Conservation (phyloP, 1,140 invertebrate genomes). For the Aporrectodea caliginosa region DNA sequence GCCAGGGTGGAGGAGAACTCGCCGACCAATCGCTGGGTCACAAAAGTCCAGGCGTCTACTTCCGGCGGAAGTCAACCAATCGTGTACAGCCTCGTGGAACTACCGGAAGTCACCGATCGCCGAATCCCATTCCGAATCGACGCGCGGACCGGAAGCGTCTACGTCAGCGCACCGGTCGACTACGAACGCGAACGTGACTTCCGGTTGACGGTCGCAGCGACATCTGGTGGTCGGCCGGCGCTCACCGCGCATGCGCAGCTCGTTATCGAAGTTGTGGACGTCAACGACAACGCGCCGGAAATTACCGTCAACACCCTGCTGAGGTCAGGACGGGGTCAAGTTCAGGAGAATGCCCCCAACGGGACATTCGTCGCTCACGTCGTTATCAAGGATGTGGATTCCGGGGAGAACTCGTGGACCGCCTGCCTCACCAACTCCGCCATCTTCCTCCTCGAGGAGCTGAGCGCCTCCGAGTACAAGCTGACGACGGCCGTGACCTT, state of each 20-base stretch:
- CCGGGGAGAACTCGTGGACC: constrained; percentile 1
- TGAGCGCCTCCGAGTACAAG: constrained; percentile 20
- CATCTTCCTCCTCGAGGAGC: neutral
- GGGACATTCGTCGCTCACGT: constrained; percentile 28
- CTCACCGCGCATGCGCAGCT: neutral
- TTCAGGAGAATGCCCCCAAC: constrained; percentile 11
- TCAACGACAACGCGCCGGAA: constrained; percentile 27
- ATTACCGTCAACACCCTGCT: constrained; percentile 20
- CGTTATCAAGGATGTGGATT: constrained; percentile 13
- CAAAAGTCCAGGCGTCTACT: constrained; percentile 74
- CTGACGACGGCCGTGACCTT: constrained; percentile 64
- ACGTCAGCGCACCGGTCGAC: constrained; percentile 36
- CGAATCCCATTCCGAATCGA: constrained; percentile 38
- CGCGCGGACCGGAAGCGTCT: constrained; percentile 36
- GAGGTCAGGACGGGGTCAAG: neutral
- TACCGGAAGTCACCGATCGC: neutral
- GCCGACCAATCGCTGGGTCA: constrained; percentile 60
- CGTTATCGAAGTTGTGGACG: constrained; percentile 10
- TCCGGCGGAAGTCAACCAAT: constrained; percentile 70
- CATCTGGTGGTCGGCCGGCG: constrained; percentile 32
- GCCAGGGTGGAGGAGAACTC: constrained; percentile 70
- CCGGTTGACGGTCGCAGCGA: constrained; percentile 40
- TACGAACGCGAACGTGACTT: constrained; percentile 38
- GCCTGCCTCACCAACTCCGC: constrained; percentile 5
- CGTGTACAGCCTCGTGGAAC: constrained; percentile 56